These are phyloP conservation scores for Calameuta pallipes DNA, from an alignment of 2,888 invertebrate species.

Conservation along the genomic window DNA sequence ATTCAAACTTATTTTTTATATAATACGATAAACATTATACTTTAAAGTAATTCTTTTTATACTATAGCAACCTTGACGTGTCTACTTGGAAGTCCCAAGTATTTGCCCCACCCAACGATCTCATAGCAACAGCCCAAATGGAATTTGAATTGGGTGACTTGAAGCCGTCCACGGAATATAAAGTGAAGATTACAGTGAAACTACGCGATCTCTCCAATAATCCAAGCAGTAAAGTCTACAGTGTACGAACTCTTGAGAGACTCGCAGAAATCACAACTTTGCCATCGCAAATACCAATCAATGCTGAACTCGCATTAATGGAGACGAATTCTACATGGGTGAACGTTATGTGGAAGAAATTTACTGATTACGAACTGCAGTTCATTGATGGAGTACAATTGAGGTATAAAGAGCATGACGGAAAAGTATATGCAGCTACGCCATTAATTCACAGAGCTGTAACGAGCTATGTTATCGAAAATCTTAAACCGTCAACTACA, in stretches of 20 bases:
- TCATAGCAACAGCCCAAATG: constrained; percentile 86
- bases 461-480: constrained; percentile 81
- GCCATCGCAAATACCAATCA: constrained; percentile 74
- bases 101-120: constrained; percentile 87
- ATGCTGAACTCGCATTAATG: constrained; percentile 79
- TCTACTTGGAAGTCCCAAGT: constrained; percentile 86
- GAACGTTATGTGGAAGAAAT: constrained; percentile 84
- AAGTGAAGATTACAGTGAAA: constrained; percentile 83
- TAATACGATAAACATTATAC: background rate
- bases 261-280: constrained; percentile 68
- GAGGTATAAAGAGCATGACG: constrained; percentile 84
- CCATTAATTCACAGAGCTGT: constrained; percentile 86
- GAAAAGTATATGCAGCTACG: constrained; percentile 86
- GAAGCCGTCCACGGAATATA: constrained; percentile 83
- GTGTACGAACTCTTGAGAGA: constrained; percentile 75
- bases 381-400: constrained; percentile 91
- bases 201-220: constrained; percentile 82
- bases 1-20: constrained; percentile 10
- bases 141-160: constrained; percentile 85
- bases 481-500: constrained; percentile 79
- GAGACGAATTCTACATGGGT: constrained; percentile 85
- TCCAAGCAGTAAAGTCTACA: constrained; percentile 82
- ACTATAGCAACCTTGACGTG: constrained; percentile 73
- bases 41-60: constrained; percentile 13
- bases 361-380: constrained; percentile 82